Percentiles rank a stretch among this genome's conserved stretches.
Conservation (phyloP, 2,888 invertebrate species). For the Apodemia duryi region DNA sequence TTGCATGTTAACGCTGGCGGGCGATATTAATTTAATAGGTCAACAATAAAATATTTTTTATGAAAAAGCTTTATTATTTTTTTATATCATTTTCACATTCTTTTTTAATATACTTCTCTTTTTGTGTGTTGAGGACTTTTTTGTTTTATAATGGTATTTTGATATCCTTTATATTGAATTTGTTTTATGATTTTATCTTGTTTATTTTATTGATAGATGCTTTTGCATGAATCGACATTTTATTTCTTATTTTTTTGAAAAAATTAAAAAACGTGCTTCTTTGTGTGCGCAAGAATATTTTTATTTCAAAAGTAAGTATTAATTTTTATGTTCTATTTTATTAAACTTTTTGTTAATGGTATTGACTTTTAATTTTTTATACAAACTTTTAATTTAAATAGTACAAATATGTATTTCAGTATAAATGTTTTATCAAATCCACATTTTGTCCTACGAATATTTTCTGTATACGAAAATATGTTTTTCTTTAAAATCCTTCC, state of each 20-base stretch:
- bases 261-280: too few species aligned
- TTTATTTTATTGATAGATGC: not conserved
- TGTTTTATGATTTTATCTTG: not conserved
- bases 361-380: too few species aligned
- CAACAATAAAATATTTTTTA: slow-evolving; percentile 14
- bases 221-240: not conserved
- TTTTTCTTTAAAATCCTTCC: not conserved
- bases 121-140: not conserved
- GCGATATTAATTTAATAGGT: slow-evolving; percentile 13
- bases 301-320: too few species aligned
- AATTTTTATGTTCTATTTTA: too few species aligned
- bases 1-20: slow-evolving; percentile 8
- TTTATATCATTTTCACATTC: slow-evolving; percentile 9
- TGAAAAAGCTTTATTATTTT: slow-evolving; percentile 12
- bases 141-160: not conserved
- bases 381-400: too few species aligned
- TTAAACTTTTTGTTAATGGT: too few species aligned
- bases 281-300: too few species aligned
- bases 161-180: not conserved
- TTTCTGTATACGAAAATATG: not conserved
- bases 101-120: not conserved
- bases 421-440: too few species aligned
- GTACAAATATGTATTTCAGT: too few species aligned
- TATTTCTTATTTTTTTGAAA: not conserved
- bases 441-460: too few species aligned